Base-by-base conservation (phyloP, 2,888 invertebrate species). In the Mayetiola destructor region DNA sequence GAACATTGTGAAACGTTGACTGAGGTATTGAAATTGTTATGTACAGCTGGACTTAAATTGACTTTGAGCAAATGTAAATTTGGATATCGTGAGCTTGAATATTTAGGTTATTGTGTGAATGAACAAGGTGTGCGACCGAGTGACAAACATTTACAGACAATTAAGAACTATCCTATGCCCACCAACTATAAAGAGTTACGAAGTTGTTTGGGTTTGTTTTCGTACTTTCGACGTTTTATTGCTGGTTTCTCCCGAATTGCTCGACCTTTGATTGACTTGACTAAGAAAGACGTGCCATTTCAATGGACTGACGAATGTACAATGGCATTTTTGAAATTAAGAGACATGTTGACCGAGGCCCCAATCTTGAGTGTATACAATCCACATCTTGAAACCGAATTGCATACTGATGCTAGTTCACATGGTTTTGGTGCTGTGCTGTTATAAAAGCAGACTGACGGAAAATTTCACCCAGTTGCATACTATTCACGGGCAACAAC, bases 141-240 rank as follows among this genome's bases (percentile, higher is more conserved):
- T 10, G 18, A 40, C 18, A 36, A 8, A 3, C 18, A 40, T 18
- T 4, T 40, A 6, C 6, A 40, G 20, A 20, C 39, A 9, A 40
- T 40, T 40, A 18, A 16, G 39, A 40, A 40, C 9, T 40, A 40
- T 20, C 39, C 39, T 6, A 6, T 4, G n/a, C 39, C 39, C 8
- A 40, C 3, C 16, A 40, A 18, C 20, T 5, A 3, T 3, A 16
- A 40, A 8, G 18, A 40, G 10, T 16, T 40, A 40, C 12, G 20
- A 20, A 5, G 4, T 3, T 40, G 39, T 18, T 5, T 18, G 18
- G 39, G 39, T 12, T 18, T 40, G 6, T 40, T 40, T 10, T 40
- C 39, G 6, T 61, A 59, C 23, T 60, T 61, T 29, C 32, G 59
- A 10, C 32, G 52, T 30, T 59, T 61, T 56, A 52, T 60, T 14